Conservation (phyloP, 2,888 invertebrate species). For the Diachrysia chrysitis region DNA sequence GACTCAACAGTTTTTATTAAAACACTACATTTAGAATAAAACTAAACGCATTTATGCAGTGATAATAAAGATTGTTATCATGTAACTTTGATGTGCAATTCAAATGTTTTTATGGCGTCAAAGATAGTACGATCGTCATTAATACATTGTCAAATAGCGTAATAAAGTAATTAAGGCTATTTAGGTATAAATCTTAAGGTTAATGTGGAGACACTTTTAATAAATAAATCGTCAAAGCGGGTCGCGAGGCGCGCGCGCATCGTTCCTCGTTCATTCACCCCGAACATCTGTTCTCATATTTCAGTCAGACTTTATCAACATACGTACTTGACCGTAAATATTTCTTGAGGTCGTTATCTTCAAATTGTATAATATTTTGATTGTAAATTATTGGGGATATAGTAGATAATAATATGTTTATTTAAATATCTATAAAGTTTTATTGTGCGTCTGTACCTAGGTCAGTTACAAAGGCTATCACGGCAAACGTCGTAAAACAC, state of each 20-base stretch:
- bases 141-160: constrained; percentile 53
- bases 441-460: constrained; percentile 53
- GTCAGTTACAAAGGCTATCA: constrained; percentile 58
- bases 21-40: constrained; percentile 50
- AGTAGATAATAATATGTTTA: constrained; percentile 41
- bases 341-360: constrained; percentile 55
- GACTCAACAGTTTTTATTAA: background rate
- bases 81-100: constrained; percentile 46
- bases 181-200: constrained; percentile 69
- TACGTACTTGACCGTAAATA: constrained; percentile 70
- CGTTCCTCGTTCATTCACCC: constrained; percentile 80
- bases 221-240: constrained; percentile 74
- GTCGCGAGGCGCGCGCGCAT: constrained; percentile 69
- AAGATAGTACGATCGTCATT: constrained; percentile 48
- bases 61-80: constrained; percentile 57
- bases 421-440: constrained; percentile 50
- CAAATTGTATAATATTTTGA: constrained; percentile 51
- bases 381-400: constrained; percentile 34
- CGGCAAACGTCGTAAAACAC: constrained; percentile 41
- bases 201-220: constrained; percentile 65
- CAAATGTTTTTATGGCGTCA: constrained; percentile 46
- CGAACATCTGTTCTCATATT: constrained; percentile 87
- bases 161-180: constrained; percentile 64
- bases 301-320: constrained; percentile 80
- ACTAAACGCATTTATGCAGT: constrained; percentile 42